These are phyloP conservation scores for Lymantria monacha DNA, from an alignment of 2,888 invertebrate genomes.

Conservation along the genomic window DNA sequence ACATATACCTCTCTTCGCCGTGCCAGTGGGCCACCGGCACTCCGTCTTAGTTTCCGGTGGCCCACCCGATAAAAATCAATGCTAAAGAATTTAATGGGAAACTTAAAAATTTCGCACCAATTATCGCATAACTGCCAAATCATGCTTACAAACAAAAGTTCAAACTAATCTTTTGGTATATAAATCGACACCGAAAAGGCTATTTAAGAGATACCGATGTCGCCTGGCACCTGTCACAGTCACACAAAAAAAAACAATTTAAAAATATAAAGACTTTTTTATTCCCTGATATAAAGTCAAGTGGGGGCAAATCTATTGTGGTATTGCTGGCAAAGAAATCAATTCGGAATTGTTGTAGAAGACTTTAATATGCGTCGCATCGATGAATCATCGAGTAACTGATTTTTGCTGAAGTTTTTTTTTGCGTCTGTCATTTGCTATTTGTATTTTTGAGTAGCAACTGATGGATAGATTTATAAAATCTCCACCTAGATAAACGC, in stretches of 20 bases:
- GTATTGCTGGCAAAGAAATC: background rate
- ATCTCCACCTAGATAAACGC: too few species aligned
- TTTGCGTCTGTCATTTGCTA: background rate
- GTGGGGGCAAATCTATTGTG: background rate
- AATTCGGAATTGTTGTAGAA: background rate
- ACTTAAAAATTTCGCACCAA: too few species aligned
- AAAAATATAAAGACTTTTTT: background rate
- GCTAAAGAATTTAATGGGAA: too few species aligned
- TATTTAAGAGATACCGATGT: background rate
- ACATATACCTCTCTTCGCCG: too few species aligned
- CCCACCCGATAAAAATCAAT: too few species aligned
- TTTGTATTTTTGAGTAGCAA: too few species aligned
- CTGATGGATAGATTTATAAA: too few species aligned
- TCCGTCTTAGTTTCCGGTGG: too few species aligned
- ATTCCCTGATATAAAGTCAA: background rate
- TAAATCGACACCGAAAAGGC: background rate
- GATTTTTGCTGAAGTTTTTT: background rate
- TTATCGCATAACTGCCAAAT: too few species aligned
- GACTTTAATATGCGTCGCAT: background rate
- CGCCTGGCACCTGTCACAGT: background rate
- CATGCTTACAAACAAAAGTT: too few species aligned
- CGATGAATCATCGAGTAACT: constrained; percentile 1
- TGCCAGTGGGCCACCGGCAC: too few species aligned
- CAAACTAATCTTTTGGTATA: constrained; percentile 4
- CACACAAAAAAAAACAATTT: background rate